Base-by-base conservation (phyloP, 1,140 invertebrate genomes). In the Drosophila equinoxialis region DNA sequence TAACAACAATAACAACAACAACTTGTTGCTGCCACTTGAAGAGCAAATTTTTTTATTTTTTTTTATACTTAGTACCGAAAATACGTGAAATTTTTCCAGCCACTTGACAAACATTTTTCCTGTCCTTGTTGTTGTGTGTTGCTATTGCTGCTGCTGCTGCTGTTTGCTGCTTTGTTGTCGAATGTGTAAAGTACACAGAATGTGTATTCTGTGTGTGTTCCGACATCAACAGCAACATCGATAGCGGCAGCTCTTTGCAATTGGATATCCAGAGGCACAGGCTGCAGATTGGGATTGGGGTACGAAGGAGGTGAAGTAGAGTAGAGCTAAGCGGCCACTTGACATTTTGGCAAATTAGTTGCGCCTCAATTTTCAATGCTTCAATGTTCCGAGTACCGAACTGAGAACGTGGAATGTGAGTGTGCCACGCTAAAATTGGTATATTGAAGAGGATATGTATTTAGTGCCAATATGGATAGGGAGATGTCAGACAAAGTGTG, bases 41-140 rank as follows among this genome's bases (percentile, higher is more conserved):
- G 17, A 51, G 33, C 60, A 65, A 76, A 37, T 35, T 57, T 57
- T 75, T 59, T 66, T 42, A 70, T 66, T 77, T 57, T 75, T 76
- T 66, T 54, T 76, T 39, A 8, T 59, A 39, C 39, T 37, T 42
- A 65, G 39, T 73, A 41, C n/a, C 68, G 55, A 62, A 77, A 77
- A 77, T 77, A 77, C 68, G 68, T 77, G 74, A 77, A 77, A 77
- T 77, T 77, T 77, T 77, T 77, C 48, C 74, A 77, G 74, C 62
- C 74, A 77, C 74, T 77, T 77, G 33, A 77, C 59, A 77, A 17
- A 11, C 30, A 77, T 77, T 77, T 76, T 77, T 42, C 35, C 55
- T 39, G 55, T 39, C 45, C 45, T 51, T 70, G 74, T 74, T 67
- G 72, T 26, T 57, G 33, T 37, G 23, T 14, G 37, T 39, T 39